Base-by-base conservation (phyloP, 2,888 invertebrate species). In the Meghimatium bilineatum region DNA sequence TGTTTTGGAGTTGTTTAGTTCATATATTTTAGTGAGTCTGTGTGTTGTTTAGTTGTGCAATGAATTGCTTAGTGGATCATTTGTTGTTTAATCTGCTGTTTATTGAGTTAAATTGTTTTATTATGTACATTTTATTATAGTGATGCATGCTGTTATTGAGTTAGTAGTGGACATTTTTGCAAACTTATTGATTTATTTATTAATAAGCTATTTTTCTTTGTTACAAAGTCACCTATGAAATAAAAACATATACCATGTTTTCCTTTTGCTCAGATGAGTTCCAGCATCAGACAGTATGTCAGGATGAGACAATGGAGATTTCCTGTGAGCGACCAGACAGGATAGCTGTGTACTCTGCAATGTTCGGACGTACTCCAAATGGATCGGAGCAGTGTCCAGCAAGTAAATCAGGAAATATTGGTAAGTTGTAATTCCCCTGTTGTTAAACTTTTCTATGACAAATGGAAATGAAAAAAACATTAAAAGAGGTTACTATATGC, bases 331-430 rank as follows among this genome's bases (percentile, higher is more conserved):
- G 88, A 66, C 96, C 97, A 93, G 96, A 96, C 23, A 95, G 98
- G 91, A 96, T 99, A 80, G 98, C 97, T 82, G 96, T 99, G 92
- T 98, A 97, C 94, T 97, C 97, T 71, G 98, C 98, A 63, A 96
- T 96, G 94, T 98, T 97, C 93, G 98, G 98, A 12, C 95, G 97
- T 88, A 97, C 97, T 0, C 96, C 96, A 92, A 96, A 96, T 91
- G 97, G 97, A 56, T 89, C 87, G 76, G 83, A 85, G 26, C 80
- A 88, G 79, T 92, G 92, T 87, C 88, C 90, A 49, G 78, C 86
- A 32, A 82, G 77, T 52, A 82, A 82, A 26, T 83, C 78, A 52
- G 84, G 84, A 26, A 86, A 87, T 56, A 86, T 87, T 72, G 87
- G 88, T 89, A 78, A 71, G 86, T 52, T 29, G 20, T 23, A 20